Base-by-base conservation (phyloP, 1,140 invertebrate genomes). In the Drosophila tani region DNA sequence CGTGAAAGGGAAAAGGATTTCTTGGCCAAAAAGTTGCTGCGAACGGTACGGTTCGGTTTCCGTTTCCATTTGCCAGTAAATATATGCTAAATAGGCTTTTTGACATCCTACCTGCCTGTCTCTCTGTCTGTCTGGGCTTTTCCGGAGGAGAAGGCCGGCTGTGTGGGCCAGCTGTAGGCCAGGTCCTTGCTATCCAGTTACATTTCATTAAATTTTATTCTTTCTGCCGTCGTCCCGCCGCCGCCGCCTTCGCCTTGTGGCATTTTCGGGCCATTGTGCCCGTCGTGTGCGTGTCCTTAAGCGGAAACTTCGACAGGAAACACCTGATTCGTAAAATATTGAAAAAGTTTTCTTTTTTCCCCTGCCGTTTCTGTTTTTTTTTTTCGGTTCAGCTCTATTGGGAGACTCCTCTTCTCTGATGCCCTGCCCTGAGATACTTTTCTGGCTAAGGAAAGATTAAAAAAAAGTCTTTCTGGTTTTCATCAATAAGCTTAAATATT, bases 151-250 rank as follows among this genome's bases (percentile, higher is more conserved):
- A 49, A 64, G 60, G 32, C 59, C 53, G 67, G 12, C 35, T 17
- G 29, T 17, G 29, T 35, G 12, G 49, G 71, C 71, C 68, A 73
- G 56, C 75, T 79, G 57, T 29, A 21, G 60, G 65, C 62, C 24
- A 40, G 63, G 35, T 24, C 66, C 64, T 59, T 59, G 82, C 65
- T 64, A 79, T 90, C 84, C 85, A 90, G 85, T 90, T 90, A 90
- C 85, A 90, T 90, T 90, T 90, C 85, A 90, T 90, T 90, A 90
- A 90, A 91, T 90, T 88, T 90, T 90, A 88, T 90, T 90, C 88
- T 81, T 85, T 76, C 79, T 85, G 76, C 83, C 70, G 81, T 84
- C 66, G 88, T 83, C 50, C 27, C 27, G 27, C 27, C 43, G 17
- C 2, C 7, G 0, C 55, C 11, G 45, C n/a, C 24, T 12, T 12